Percentiles rank a stretch among this genome's conserved stretches.
Conservation (phyloP, 2,797 vertebrate genomes). For the Centroberyx gerrardi region DNA sequence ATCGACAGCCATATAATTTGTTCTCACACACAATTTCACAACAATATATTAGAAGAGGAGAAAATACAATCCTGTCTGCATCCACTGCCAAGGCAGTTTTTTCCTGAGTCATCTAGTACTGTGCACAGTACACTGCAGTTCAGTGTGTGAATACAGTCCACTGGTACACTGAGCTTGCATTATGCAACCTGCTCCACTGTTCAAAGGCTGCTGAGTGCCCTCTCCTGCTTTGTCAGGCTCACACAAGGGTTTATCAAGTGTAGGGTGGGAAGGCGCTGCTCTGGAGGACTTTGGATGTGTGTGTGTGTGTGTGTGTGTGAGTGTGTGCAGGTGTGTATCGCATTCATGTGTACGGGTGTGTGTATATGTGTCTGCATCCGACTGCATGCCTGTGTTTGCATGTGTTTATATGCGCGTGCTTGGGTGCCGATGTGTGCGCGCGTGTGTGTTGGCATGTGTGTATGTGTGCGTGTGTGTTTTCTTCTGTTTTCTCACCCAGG, state of each 20-base stretch:
- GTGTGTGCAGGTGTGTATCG: conserved; percentile 15
- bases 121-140: conserved; percentile 33
- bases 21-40: too few species aligned
- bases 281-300: conserved; percentile 67
- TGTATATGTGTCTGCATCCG: conserved; percentile 4
- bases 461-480: conserved; percentile 46
- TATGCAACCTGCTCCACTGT: conserved; percentile 71
- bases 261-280: conserved; percentile 64
- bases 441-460: neutral
- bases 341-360: conserved; percentile 15
- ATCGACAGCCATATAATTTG: too few species aligned
- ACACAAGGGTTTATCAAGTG: conserved; percentile 77
- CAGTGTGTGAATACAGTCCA: conserved; percentile 43
- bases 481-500: conserved; percentile 53
- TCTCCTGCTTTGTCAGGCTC: conserved; percentile 80
- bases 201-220: conserved; percentile 79
- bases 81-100: neutral
- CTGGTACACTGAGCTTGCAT: conserved; percentile 55
- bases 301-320: conserved; percentile 26
- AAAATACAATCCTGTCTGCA: too few species aligned
- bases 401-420: conserved; percentile 57
- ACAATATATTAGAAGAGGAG: too few species aligned
- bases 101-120: conserved; percentile 26
- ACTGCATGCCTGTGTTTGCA: conserved; percentile 50
- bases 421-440: conserved; percentile 14